Conservation (phyloP, 2,888 invertebrate species). For the Dicycla oo region DNA sequence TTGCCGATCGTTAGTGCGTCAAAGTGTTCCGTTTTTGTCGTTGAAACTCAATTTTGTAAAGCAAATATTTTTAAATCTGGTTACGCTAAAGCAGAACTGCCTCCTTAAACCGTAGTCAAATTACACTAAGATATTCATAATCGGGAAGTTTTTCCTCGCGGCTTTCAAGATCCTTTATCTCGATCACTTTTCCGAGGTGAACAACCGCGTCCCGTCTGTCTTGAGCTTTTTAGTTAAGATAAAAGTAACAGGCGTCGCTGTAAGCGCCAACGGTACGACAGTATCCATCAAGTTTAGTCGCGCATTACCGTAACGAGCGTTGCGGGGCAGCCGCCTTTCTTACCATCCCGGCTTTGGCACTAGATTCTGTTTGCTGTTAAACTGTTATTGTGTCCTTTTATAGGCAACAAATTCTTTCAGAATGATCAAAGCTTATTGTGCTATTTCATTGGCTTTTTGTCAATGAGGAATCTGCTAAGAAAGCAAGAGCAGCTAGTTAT, state of each 20-base stretch:
- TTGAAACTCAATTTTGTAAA: conserved; percentile 32
- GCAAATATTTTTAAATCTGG: conserved; percentile 23
- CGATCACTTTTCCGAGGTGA: conserved; percentile 57
- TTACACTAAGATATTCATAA: conserved; percentile 51
- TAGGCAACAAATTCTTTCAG: conserved; percentile 19
- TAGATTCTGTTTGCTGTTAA: conserved; percentile 60
- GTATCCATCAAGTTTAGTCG: conserved; percentile 80
- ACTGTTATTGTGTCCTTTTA: conserved; percentile 59
- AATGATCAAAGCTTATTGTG: conserved; percentile 9
- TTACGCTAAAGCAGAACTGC: conserved; percentile 19
- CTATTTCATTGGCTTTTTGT: not conserved
- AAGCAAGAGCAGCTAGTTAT: not conserved
- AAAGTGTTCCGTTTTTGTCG: conserved; percentile 48
- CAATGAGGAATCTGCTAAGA: not conserved
- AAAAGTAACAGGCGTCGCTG: conserved; percentile 71
- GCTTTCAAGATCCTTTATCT: conserved; percentile 56
- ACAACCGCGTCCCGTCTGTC: conserved; percentile 60
- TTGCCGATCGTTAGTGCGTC: conserved; percentile 58
- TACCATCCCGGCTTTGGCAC: conserved; percentile 54
- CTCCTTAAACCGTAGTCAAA: conserved; percentile 16
- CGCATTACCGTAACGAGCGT: conserved; percentile 78
- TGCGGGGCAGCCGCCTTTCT: conserved; percentile 59
- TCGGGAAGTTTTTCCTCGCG: conserved; percentile 33
- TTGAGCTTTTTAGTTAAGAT: conserved; percentile 71
- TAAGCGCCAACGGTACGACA: conserved; percentile 65